phyloP scores from a whole-genome alignment of 2,888 invertebrate genomes.

The Neria commutata region DNA sequence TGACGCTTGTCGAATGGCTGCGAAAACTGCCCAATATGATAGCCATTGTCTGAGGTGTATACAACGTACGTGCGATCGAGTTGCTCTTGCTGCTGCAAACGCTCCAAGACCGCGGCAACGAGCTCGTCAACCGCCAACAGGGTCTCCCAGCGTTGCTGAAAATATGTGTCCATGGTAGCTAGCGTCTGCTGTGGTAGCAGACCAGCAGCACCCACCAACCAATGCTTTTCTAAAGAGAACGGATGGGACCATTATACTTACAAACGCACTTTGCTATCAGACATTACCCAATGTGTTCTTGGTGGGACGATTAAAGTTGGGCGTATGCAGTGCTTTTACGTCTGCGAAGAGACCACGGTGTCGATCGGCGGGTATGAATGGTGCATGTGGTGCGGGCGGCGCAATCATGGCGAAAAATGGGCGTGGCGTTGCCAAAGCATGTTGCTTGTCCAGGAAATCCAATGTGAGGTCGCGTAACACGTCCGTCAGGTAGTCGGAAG shows the following conservation, averaged over 20 bases:
- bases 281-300: too few relatives aligned
- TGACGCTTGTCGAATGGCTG: slow-evolving; percentile 89
- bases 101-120: slow-evolving; percentile 69
- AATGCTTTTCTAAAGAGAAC: slow-evolving; percentile 80
- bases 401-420: slow-evolving; percentile 84
- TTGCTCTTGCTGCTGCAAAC: slow-evolving; percentile 65
- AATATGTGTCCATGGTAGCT: slow-evolving; percentile 71
- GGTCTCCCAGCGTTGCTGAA: slow-evolving; percentile 77
- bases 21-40: slow-evolving; percentile 88
- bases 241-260: not conserved
- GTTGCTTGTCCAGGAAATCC: slow-evolving; percentile 36
- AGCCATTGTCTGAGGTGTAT: slow-evolving; percentile 90
- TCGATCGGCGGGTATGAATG: slow-evolving; percentile 81
- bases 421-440: not conserved
- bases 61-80: slow-evolving; percentile 80
- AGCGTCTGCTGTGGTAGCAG: slow-evolving; percentile 69
- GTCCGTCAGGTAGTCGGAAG: slow-evolving; percentile 84
- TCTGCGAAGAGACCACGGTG: slow-evolving; percentile 70
- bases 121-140: slow-evolving; percentile 87
- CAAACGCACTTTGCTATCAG: too few relatives aligned
- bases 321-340: slow-evolving; percentile 69
- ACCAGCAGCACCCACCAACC: slow-evolving; percentile 71
- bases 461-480: slow-evolving; percentile 66
- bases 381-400: slow-evolving; percentile 86
- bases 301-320: slow-evolving; percentile 69